phyloP scores from a whole-genome alignment of 2,888 invertebrate species.

The Pristionchus entomophagus region DNA sequence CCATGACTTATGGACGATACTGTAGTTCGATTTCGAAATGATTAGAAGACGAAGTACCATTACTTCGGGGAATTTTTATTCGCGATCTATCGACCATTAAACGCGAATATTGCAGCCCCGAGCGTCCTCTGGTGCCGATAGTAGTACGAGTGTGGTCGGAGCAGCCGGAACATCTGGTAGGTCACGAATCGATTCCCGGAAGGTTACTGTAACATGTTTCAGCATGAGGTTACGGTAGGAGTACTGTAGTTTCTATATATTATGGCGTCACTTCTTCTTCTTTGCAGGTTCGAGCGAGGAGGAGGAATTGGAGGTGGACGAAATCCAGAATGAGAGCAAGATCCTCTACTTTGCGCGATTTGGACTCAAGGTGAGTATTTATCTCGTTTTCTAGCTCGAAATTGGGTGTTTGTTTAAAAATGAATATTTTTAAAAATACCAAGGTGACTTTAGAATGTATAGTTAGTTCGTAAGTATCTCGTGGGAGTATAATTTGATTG shows the following conservation, averaged over 20 bases:
- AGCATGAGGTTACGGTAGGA: background rate
- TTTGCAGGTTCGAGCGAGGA: background rate
- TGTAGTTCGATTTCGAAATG: too few species aligned
- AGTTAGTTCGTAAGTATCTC: background rate
- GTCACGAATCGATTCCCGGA: background rate
- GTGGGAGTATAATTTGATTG: too few species aligned
- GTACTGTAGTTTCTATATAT: background rate
- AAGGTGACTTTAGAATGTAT: background rate
- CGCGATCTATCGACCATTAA: too few species aligned
- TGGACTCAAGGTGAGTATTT: constrained; percentile 21
- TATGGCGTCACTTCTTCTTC: too few species aligned
- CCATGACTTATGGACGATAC: too few species aligned
- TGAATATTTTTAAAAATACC: background rate
- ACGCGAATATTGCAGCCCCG: background rate
- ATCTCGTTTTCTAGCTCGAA: too few species aligned
- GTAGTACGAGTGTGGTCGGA: background rate
- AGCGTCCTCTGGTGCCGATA: background rate
- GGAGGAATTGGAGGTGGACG: constrained; percentile 23
- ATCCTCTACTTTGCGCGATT: constrained; percentile 19
- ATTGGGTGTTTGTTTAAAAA: background rate
- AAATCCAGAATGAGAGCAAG: constrained; percentile 25
- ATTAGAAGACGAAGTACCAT: too few species aligned
- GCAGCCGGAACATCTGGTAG: background rate
- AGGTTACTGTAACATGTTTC: background rate
- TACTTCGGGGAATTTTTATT: too few species aligned